phyloP scores from a whole-genome alignment of 2,888 invertebrate genomes.

The Drosophila quinaria region DNA sequence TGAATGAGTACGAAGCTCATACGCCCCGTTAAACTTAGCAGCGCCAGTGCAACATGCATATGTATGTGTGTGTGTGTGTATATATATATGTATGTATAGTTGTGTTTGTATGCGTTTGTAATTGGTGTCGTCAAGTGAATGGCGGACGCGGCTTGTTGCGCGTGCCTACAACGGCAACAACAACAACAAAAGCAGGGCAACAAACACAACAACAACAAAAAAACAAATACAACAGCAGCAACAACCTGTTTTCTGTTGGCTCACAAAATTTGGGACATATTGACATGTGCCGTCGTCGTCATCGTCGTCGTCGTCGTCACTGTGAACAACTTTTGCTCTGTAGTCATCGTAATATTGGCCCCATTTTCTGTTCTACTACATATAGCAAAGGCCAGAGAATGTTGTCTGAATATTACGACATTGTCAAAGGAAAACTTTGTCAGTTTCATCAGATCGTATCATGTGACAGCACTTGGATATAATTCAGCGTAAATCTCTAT shows the following conservation, averaged over 20 bases:
- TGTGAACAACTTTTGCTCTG: conserved; percentile 63
- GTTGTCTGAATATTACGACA: conserved; percentile 46
- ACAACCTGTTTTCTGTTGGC: conserved; percentile 69
- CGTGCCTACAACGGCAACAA: conserved; percentile 58
- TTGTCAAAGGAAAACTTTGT: conserved; percentile 14
- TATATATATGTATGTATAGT: conserved; percentile 16
- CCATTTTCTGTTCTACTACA: conserved; percentile 52
- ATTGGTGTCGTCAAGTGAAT: conserved; percentile 56
- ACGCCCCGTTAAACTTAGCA: conserved; percentile 56
- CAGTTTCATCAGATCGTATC: background rate
- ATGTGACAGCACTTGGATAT: conserved; percentile 21
- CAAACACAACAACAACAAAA: conserved; percentile 30
- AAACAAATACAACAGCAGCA: conserved; percentile 29
- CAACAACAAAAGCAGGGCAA: too few relatives aligned
- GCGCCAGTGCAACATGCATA: conserved; percentile 35
- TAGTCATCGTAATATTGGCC: conserved; percentile 46
- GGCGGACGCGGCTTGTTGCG: conserved; percentile 69
- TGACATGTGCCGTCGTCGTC: conserved; percentile 66
- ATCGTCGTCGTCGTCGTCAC: conserved; percentile 20
- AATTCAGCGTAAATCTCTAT: conserved; percentile 25
- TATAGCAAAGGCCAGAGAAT: conserved; percentile 45
- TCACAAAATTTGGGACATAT: conserved; percentile 74
- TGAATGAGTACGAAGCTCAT: conserved; percentile 63
- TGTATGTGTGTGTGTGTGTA: conserved; percentile 9
- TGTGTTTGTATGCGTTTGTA: conserved; percentile 22